Percentiles rank a stretch among this genome's conserved stretches.
Conservation (phyloP, 2,797 vertebrate genomes). For the Mormyrops attenuatus region DNA sequence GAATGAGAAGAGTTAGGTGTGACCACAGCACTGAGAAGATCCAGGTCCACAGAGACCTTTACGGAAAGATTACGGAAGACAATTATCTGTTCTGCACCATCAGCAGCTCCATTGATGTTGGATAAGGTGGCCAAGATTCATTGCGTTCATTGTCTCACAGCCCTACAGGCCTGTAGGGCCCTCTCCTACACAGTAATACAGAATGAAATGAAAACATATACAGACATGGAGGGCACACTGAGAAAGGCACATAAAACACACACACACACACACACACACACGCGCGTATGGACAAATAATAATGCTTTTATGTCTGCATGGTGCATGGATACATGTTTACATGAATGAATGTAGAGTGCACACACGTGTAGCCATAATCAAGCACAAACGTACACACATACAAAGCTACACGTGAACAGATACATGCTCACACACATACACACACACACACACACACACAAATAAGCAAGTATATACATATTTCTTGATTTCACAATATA, state of each 20-base stretch:
- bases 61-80: conserved; percentile 6
- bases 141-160: neutral
- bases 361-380: neutral
- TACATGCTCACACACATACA: neutral
- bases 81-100: conserved; percentile 2
- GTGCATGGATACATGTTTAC: neutral
- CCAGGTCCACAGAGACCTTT: neutral
- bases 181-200: neutral
- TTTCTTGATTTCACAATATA: neutral
- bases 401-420: neutral
- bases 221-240: neutral
- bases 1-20: neutral
- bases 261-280: neutral
- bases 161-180: neutral
- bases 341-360: neutral
- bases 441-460: neutral
- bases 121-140: neutral
- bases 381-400: neutral
- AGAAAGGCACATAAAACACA: neutral
- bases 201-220: neutral
- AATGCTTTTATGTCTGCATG: neutral
- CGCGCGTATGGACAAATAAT: neutral
- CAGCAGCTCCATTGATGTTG: neutral
- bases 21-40: neutral
- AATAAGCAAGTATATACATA: neutral